Conservation (phyloP, 92 coral and sea anemone species). For the Plumapathes pennacea region DNA sequence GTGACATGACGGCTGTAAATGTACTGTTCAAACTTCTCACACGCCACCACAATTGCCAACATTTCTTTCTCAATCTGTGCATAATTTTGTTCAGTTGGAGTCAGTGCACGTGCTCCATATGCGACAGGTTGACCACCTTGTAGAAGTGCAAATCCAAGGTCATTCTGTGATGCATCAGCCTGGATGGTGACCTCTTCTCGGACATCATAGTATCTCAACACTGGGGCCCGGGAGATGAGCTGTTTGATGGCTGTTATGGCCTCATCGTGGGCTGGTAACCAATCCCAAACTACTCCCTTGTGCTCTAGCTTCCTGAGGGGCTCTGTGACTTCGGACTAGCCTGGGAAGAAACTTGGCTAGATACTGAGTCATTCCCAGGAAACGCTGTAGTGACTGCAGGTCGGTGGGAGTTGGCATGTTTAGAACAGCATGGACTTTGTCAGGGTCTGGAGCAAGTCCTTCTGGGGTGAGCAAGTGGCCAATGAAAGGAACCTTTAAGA, state of each 20-base stretch:
- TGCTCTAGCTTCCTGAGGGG: slow-evolving; percentile 13
- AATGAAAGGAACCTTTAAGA: background rate
- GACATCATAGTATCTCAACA: slow-evolving; percentile 12
- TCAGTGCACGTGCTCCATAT: slow-evolving; percentile 15
- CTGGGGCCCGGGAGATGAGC: slow-evolving; percentile 17
- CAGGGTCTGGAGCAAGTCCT: background rate
- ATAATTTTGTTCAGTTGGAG: slow-evolving; percentile 5
- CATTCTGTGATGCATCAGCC: slow-evolving; percentile 1
- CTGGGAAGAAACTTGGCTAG: slow-evolving; percentile 14
- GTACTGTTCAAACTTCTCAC: slow-evolving; percentile 14
- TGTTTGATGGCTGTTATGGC: slow-evolving; percentile 11
- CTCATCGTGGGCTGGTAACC: slow-evolving; percentile 15
- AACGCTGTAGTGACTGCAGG: slow-evolving; percentile 4
- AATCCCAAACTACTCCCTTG: slow-evolving; percentile 22
- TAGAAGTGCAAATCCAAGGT: slow-evolving; percentile 1
- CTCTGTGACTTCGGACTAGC: slow-evolving; percentile 3
- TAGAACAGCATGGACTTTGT: slow-evolving; percentile 1
- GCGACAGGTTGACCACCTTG: slow-evolving; percentile 24
- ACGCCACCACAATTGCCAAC: slow-evolving; percentile 12
- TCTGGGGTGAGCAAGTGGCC: background rate
- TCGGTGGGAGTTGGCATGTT: slow-evolving; percentile 7
- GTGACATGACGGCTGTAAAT: slow-evolving; percentile 9
- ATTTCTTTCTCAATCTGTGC: slow-evolving; percentile 32
- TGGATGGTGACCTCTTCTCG: slow-evolving; percentile 30
- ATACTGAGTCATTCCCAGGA: slow-evolving; percentile 5